Evolutionary conservation across 2,888 invertebrate species (phyloP), one percentile per base, ranked within the genome.

Genomic region (Danaus chrysippus): DNA sequence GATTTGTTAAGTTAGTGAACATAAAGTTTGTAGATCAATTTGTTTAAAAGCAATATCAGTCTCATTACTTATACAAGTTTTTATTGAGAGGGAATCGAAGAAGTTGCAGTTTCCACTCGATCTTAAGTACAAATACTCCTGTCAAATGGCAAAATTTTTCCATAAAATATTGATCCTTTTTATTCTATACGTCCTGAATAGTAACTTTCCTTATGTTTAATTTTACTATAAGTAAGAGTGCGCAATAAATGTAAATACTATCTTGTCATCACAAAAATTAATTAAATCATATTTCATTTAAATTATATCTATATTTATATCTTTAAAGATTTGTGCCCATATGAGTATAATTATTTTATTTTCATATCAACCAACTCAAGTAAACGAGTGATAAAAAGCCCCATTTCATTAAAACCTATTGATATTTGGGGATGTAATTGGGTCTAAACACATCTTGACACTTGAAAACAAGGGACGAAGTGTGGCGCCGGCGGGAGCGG

Each of bases 381-480:
- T 34, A 34, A 34, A 34, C 23, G 23, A 34, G 23, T 17, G 49
- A 49, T 49, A 49, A 49, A 17, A 49, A 17, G 49, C 17, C 49
- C 49, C 17, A 15, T 17, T 49, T 49, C 49, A 49, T 49, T 49
- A 49, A 49, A 49, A 49, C 17, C 49, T 49, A 49, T 49, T 49
- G 49, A 49, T 49, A 49, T 49, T 49, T 49, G 49, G 15, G 49
- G 49, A 49, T 49, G 49, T 49, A 49, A 49, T 49, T 49, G 49
- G 17, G 17, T 49, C 49, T 67, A 67, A 69, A 67, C 64, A 64
- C 59, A 64, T 67, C 67, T 68, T 61, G 52, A 52, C 62, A 62
- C 61, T 54, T 44, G 57, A 61, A 67, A 64, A 64, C 67, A 64
- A 63, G 64, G 65, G 67, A 64, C 61, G 61, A 57, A 43, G 65